These are phyloP conservation scores for Actenoides hombroni DNA, from an alignment of 2,113 vertebrate species.

Conservation along the genomic window DNA sequence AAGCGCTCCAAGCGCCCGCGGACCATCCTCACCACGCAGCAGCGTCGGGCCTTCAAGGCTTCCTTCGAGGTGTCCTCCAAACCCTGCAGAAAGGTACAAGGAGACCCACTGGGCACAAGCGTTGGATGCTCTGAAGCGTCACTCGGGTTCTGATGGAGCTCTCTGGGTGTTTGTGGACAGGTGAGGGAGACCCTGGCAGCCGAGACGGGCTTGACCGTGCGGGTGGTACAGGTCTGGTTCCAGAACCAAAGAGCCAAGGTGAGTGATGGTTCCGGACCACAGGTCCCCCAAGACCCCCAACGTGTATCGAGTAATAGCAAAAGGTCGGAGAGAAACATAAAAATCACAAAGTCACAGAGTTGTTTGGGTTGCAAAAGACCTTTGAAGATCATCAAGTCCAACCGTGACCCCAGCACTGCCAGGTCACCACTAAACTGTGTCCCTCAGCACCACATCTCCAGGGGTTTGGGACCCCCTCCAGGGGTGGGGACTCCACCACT, in stretches of 20 bases:
- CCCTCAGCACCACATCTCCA: too few species aligned
- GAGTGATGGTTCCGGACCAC: not conserved
- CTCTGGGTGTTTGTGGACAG: constrained; percentile 45
- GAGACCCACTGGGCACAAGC: too few species aligned
- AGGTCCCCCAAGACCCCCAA: not conserved
- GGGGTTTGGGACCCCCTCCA: too few species aligned
- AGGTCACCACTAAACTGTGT: too few species aligned
- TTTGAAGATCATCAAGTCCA: too few species aligned
- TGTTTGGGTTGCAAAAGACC: not conserved
- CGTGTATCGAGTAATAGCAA: fast-evolving
- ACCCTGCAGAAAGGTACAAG: constrained; percentile 85
- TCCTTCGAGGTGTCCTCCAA: constrained; percentile 94
- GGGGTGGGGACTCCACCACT: too few species aligned
- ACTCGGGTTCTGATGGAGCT: not conserved
- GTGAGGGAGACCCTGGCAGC: constrained; percentile 90
- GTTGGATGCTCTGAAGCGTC: not conserved
- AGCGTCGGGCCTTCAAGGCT: constrained; percentile 89
- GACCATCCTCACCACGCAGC: constrained; percentile 90
- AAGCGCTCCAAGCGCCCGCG: constrained; percentile 89
- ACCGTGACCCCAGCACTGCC: too few species aligned
- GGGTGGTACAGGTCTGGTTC: constrained; percentile 92
- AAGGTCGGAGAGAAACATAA: not conserved
- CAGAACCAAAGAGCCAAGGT: constrained; percentile 94
- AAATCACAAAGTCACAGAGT: too few species aligned
- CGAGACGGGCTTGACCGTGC: constrained; percentile 87